Conservation (phyloP, 2,888 invertebrate species). For the Halocaridina rubra region DNA sequence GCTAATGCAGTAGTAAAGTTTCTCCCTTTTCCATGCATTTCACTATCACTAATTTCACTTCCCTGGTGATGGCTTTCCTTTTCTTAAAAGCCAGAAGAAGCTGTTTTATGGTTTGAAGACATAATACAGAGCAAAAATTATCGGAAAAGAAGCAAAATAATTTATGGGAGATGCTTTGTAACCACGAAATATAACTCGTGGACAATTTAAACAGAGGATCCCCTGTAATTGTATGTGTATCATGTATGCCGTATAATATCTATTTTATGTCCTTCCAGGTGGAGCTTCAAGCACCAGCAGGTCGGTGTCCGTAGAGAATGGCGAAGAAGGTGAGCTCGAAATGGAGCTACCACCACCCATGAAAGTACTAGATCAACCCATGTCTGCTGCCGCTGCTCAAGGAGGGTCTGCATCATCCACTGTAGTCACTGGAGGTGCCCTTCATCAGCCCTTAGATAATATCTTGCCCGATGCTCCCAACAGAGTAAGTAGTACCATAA, state of each 20-base stretch:
- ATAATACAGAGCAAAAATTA: too few relatives aligned
- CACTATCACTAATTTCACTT: too few relatives aligned
- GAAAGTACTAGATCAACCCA: constrained; percentile 85
- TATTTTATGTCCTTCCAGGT: not conserved
- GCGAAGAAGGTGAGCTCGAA: constrained; percentile 64
- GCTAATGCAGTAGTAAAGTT: too few relatives aligned
- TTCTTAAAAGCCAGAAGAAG: too few relatives aligned
- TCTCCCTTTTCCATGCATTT: too few relatives aligned
- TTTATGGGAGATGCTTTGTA: too few relatives aligned
- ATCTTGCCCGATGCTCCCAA: constrained; percentile 36
- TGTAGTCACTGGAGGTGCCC: constrained; percentile 12
- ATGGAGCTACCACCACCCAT: constrained; percentile 94
- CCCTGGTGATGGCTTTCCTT: too few relatives aligned
- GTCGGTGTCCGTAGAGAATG: constrained; percentile 53
- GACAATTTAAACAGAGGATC: too few relatives aligned
- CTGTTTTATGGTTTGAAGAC: too few relatives aligned
- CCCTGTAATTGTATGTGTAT: too few relatives aligned
- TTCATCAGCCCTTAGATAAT: constrained; percentile 37
- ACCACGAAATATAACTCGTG: too few relatives aligned
- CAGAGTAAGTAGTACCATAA: constrained; percentile 50
- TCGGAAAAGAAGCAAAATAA: too few relatives aligned
- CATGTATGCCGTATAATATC: not conserved
- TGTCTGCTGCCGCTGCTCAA: constrained; percentile 68
- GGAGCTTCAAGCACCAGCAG: constrained; percentile 39
- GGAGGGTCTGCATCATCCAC: constrained; percentile 22